Conservation (phyloP, 2,113 vertebrate genomes). For the Trochalopteron elliotii region DNA sequence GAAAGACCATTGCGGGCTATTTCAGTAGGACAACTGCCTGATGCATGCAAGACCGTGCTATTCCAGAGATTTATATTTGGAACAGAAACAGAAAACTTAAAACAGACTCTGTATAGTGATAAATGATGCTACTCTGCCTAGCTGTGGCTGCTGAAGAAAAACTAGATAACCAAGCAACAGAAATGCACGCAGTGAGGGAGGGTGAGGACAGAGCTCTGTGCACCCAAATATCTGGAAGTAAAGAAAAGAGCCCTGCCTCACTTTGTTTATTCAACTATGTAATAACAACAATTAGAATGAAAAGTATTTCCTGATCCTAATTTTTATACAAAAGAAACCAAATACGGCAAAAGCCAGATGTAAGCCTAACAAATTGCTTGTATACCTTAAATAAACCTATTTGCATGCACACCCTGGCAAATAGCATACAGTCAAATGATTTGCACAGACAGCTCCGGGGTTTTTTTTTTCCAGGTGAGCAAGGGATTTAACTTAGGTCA, state of each 20-base stretch:
- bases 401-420: not conserved
- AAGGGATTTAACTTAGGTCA: slow-evolving; percentile 19
- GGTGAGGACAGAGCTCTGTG: not conserved
- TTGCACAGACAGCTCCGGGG: not conserved
- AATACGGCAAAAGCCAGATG: not conserved
- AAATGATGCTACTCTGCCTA: slow-evolving; percentile 53
- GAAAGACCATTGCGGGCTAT: slow-evolving; percentile 38
- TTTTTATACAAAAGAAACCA: not conserved
- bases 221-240: not conserved
- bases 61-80: slow-evolving; percentile 65
- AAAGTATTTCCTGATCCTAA: slow-evolving; percentile 9
- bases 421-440: not conserved
- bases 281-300: not conserved
- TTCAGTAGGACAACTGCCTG: slow-evolving; percentile 60
- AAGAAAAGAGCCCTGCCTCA: not conserved
- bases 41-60: slow-evolving; percentile 43
- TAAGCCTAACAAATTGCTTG: not conserved
- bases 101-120: slow-evolving; percentile 43
- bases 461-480: slow-evolving; percentile 5
- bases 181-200: not conserved
- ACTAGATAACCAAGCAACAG: slow-evolving; percentile 25
- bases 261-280: not conserved
- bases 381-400: not conserved
- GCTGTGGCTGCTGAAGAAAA: slow-evolving; percentile 37
- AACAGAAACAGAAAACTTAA: slow-evolving; percentile 69